Conservation (phyloP, 1,140 invertebrate species). For the Trigoniulus corallinus region DNA sequence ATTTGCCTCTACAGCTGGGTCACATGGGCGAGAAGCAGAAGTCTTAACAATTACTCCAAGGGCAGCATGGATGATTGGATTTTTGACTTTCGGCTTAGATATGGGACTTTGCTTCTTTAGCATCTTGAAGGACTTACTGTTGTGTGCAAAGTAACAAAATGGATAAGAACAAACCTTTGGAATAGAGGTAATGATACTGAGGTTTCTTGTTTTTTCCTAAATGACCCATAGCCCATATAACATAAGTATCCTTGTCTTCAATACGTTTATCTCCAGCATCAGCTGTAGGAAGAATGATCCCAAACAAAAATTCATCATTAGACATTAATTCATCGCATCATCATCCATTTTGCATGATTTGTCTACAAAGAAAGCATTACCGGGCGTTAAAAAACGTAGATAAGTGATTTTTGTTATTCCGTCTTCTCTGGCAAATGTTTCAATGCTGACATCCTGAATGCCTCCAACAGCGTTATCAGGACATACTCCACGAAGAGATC, state of each 20-base stretch:
- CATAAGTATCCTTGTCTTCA: slow-evolving; percentile 42
- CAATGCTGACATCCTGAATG: slow-evolving; percentile 55
- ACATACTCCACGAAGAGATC: slow-evolving; percentile 69
- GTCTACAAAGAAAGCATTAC: too few relatives aligned
- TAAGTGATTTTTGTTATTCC: slow-evolving; percentile 64
- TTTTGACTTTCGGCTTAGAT: too few relatives aligned
- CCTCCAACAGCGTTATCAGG: slow-evolving; percentile 59
- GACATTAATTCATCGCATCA: background rate
- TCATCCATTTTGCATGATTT: too few relatives aligned
- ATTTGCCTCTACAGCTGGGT: too few relatives aligned
- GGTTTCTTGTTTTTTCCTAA: slow-evolving; percentile 62
- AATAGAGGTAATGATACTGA: slow-evolving; percentile 64
- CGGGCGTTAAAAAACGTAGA: slow-evolving; percentile 46
- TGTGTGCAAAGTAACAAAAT: background rate
- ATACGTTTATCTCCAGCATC: slow-evolving; percentile 62
- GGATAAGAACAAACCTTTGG: slow-evolving; percentile 29
- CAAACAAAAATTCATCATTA: background rate
- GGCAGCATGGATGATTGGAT: too few relatives aligned
- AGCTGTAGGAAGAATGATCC: slow-evolving; percentile 30
- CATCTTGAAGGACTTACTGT: too few relatives aligned
- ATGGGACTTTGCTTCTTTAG: too few relatives aligned
- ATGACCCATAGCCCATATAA: slow-evolving; percentile 71
- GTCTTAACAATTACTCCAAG: too few relatives aligned
- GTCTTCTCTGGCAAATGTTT: slow-evolving; percentile 45
- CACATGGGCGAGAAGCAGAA: too few relatives aligned